These are phyloP conservation scores for Nephrotoma flavescens DNA, from an alignment of 2,888 invertebrate genomes.

Conservation along the genomic window DNA sequence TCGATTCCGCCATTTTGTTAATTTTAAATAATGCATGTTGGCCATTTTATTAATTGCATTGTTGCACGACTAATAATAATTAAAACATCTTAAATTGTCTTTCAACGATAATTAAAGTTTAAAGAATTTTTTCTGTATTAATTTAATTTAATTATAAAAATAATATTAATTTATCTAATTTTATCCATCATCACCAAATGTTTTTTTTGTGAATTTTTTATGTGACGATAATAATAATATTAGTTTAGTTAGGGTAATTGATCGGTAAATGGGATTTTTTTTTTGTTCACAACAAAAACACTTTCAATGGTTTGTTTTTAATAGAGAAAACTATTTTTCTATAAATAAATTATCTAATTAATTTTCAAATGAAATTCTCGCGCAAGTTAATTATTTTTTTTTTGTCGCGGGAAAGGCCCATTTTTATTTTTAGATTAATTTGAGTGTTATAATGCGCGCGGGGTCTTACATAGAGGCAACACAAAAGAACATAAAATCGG, in stretches of 20 bases:
- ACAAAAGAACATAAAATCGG: not conserved
- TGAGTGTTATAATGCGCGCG: not conserved
- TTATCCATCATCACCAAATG: not conserved
- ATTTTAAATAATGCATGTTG: not conserved
- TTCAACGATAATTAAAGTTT: not conserved
- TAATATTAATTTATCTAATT: not conserved
- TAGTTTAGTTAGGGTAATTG: not conserved
- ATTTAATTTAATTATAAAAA: not conserved
- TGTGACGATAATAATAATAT: not conserved
- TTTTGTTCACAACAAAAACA: not conserved
- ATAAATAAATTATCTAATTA: not conserved
- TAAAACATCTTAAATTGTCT: not conserved
- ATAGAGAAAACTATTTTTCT: not conserved
- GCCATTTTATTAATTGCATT: not conserved
- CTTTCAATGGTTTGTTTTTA: not conserved
- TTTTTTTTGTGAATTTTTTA: not conserved
- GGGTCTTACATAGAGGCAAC: not conserved
- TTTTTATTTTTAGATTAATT: not conserved
- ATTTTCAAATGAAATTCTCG: not conserved
- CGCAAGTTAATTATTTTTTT: not conserved
- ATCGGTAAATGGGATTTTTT: not conserved
- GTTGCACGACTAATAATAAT: not conserved
- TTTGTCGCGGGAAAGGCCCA: not conserved
- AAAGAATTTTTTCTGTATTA: not conserved
- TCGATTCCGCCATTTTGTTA: not conserved